phyloP scores from a whole-genome alignment of 2,113 vertebrate genomes.

The Scophthalmus maximus region DNA sequence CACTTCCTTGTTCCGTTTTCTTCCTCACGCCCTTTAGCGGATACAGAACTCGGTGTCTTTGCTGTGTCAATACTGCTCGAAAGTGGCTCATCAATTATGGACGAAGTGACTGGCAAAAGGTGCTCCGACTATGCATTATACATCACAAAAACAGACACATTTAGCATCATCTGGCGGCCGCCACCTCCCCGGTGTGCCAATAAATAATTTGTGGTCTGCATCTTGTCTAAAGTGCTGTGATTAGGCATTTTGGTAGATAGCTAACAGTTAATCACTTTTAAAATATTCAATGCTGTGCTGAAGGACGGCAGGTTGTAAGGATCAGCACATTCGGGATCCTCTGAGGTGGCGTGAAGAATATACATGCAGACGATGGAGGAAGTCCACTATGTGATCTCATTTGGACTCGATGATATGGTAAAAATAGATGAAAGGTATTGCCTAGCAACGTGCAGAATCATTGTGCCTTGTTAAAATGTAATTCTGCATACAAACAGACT shows the following conservation, averaged over 20 bases:
- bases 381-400: slow-evolving; percentile 52
- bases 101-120: slow-evolving; percentile 52
- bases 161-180: slow-evolving; percentile 59
- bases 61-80: slow-evolving; percentile 50
- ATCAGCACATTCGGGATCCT: slow-evolving; percentile 19
- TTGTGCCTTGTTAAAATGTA: neutral
- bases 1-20: neutral
- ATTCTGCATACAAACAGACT: neutral
- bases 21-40: slow-evolving; percentile 16
- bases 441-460: neutral
- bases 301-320: slow-evolving; percentile 41
- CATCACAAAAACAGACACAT: slow-evolving; percentile 67
- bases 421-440: neutral
- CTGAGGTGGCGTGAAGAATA: slow-evolving; percentile 11
- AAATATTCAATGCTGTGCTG: slow-evolving; percentile 36
- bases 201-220: slow-evolving; percentile 64
- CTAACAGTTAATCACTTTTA: slow-evolving; percentile 58
- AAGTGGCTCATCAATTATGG: slow-evolving; percentile 65
- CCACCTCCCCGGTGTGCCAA: slow-evolving; percentile 31
- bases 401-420: slow-evolving; percentile 18
- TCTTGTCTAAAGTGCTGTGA: slow-evolving; percentile 54
- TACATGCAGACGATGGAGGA: slow-evolving; percentile 12
- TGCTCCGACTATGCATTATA: slow-evolving; percentile 63
- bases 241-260: slow-evolving; percentile 38
- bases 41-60: slow-evolving; percentile 35